These are phyloP conservation scores for Altica lythri DNA, from an alignment of 2,888 invertebrate genomes.

Conservation along the genomic window DNA sequence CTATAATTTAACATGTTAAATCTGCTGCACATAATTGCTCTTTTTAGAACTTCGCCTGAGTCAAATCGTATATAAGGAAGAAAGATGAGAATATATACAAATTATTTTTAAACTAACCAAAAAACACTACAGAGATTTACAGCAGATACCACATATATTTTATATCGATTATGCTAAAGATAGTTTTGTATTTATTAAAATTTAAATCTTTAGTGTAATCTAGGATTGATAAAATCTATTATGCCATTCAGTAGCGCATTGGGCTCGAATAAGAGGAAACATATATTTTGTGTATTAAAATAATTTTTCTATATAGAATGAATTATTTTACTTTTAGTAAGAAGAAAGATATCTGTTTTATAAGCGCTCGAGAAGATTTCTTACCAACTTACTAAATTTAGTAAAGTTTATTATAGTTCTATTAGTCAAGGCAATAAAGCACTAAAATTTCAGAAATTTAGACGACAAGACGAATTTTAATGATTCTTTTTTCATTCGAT, in stretches of 20 bases:
- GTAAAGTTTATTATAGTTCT: too few species aligned
- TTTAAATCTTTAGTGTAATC: not conserved
- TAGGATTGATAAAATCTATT: not conserved
- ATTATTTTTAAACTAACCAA: not conserved
- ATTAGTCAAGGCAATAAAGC: not conserved
- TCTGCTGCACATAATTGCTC: too few species aligned
- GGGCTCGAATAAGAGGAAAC: not conserved
- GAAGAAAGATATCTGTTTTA: too few species aligned
- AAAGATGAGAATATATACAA: slow-evolving; percentile 3
- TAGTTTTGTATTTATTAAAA: not conserved
- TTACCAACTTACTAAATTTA: too few species aligned
- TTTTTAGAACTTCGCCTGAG: slow-evolving; percentile 12
- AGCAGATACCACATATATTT: too few species aligned
- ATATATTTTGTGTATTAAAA: too few species aligned
- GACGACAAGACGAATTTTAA: too few species aligned
- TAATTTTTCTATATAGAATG: too few species aligned
- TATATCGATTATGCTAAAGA: not conserved
- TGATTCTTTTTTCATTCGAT: too few species aligned
- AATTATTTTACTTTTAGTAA: too few species aligned
- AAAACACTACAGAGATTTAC: too few species aligned
- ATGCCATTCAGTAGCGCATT: not conserved
- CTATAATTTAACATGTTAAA: not conserved
- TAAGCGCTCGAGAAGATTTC: too few species aligned
- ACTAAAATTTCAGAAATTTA: not conserved
- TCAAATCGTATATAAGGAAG: slow-evolving; percentile 7